These are phyloP conservation scores for Rhinoderma darwinii DNA, from an alignment of 2,113 vertebrate species.

Conservation along the genomic window DNA sequence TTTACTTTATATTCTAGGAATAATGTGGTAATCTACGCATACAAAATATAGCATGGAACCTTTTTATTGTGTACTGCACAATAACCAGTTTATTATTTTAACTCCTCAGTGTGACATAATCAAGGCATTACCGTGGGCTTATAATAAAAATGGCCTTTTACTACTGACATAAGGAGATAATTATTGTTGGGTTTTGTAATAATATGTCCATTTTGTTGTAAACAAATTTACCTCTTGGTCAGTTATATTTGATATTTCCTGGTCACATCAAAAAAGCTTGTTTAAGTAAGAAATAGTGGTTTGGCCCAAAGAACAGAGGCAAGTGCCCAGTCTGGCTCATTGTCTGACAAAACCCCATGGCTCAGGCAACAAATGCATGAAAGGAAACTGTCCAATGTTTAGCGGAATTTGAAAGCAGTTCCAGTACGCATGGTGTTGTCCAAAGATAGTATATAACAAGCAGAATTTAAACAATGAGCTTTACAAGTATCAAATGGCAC, in stretches of 20 bases:
- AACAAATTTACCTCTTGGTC: conserved; percentile 34
- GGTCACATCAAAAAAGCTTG: conserved; percentile 54
- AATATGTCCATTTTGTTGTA: not conserved
- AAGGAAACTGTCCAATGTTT: conserved; percentile 52
- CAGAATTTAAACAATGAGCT: conserved; percentile 34
- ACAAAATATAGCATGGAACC: not conserved
- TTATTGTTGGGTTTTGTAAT: conserved; percentile 26
- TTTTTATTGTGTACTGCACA: not conserved
- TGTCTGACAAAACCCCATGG: conserved; percentile 42
- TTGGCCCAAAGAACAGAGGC: conserved; percentile 52
- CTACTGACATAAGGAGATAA: conserved; percentile 23
- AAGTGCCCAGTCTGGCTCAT: conserved; percentile 58
- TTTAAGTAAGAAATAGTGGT: conserved; percentile 59
- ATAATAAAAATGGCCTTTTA: conserved; percentile 31
- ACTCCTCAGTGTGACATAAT: not conserved
- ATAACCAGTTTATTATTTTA: not conserved
- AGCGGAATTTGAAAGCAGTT: conserved; percentile 32
- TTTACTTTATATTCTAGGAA: not conserved
- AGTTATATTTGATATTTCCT: conserved; percentile 47
- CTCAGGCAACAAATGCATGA: conserved; percentile 46
- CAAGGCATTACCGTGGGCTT: not conserved
- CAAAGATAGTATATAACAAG: conserved; percentile 52
- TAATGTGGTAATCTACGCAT: not conserved
- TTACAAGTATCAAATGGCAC: conserved; percentile 32
- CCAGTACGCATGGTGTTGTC: conserved; percentile 10